Base-by-base conservation (phyloP, 2,113 vertebrate genomes). In the Osmerus eperlanus region DNA sequence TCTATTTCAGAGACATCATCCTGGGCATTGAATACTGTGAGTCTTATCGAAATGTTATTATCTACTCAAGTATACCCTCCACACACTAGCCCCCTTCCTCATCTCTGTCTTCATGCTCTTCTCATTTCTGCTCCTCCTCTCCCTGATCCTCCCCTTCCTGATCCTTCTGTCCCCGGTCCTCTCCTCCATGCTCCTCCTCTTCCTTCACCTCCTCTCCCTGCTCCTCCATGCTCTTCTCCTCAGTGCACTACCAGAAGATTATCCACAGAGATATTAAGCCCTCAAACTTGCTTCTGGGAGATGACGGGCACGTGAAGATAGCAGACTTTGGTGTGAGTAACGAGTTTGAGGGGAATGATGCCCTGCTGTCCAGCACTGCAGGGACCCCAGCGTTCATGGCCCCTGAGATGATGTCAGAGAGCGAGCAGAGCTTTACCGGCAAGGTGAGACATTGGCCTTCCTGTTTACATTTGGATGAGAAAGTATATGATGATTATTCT, bases 361-460 rank as follows among this genome's bases (percentile, higher is more conserved):
- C 95, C 18, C 89, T 93, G 67, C 93, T 99, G 21, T 97, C 93
- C 65, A 93, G 94, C 85, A 95, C 95, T 0, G 97, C 93, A 0
- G 97, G 97, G 70, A 99, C 97, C 0, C 97, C 97, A 1, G 96
- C 97, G 18, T 99, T 99, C 91, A 98, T 97, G 96, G 97, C 97
- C 29, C 97, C 97, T 0, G 97, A 99, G 81, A 95, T 91, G 21
- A 94, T 99, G 84, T 93, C 88, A 0, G 94, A 96, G 14, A 85
- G 93, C 0, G 92, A 94, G 79, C 93, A 93, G 77, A 93, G 92
- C 71, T 99, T 99, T 91, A 97, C 93, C 36, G 97, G 97, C 16
- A 99, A 97, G 93, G 97, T 97, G 60, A 70, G 81, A 63, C 0
- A 0, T 13, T 5, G 1, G n/a, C n/a, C n/a, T 56, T 18, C n/a